Conservation (phyloP, 2,888 invertebrate genomes). For the Cepaea hortensis region DNA sequence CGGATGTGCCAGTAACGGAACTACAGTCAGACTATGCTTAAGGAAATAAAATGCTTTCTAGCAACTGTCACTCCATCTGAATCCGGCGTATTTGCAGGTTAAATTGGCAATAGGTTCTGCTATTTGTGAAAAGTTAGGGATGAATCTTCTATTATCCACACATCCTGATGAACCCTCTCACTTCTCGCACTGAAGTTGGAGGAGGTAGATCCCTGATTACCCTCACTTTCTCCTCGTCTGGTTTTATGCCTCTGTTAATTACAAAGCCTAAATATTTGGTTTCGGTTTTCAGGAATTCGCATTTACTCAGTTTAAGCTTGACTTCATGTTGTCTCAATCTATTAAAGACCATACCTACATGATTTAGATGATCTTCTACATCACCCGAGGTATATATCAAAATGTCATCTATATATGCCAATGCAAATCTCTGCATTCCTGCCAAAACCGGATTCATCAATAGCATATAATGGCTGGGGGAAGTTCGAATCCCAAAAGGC, state of each 20-base stretch:
- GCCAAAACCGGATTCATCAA: not conserved
- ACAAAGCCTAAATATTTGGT: not conserved
- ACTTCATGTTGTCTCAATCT: not conserved
- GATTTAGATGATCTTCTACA: not conserved
- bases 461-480: not conserved
- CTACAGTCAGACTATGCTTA: not conserved
- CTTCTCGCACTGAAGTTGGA: not conserved
- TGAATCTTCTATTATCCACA: not conserved
- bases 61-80: not conserved
- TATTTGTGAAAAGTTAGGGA: not conserved
- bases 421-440: not conserved
- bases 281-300: not conserved
- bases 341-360: not conserved
- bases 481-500: not conserved
- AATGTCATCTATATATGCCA: not conserved
- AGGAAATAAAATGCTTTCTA: not conserved
- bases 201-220: not conserved
- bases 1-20: not conserved
- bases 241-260: not conserved
- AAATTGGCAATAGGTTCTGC: not conserved
- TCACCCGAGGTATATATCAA: not conserved
- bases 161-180: not conserved
- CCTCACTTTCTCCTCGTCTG: not conserved
- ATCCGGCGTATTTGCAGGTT: not conserved
- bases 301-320: not conserved